Evolutionary conservation across 2,888 invertebrate species (phyloP), one percentile per base, ranked within the genome.

Genomic region (Corbicula japonica): DNA sequence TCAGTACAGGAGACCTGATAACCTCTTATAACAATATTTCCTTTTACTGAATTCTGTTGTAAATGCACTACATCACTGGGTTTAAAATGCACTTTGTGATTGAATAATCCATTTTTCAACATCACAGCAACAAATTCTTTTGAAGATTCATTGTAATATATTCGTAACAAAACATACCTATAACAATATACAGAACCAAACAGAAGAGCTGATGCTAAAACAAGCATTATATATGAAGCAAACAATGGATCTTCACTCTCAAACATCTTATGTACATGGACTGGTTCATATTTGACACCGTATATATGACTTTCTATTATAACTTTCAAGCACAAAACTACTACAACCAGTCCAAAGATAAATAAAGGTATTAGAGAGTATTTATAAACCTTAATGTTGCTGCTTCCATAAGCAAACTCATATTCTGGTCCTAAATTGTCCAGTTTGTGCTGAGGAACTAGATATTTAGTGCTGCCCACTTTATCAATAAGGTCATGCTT

Each of bases 61-160:
- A 54, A 10, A 12, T 15, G 18, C 10, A 23, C 26, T 30, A 66
- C 66, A n/a, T 66, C 66, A 15, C 41, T 26, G 1, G 52, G 54
- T 8, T 54, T 66, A 6, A 66, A 35, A 21, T 41, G 15, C 10
- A 66, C 21, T 38, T 66, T 54, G 12, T 30, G 23, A 3, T 35
- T 34, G 21, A 30, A 54, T 8, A 54, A 5, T 41, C 54, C 66
- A 41, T 66, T 41, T 21, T 54, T 66, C n/a, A 28, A 30, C n/a
- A 66, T 54, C 1, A 66, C 54, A 12, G 66, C 66, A 41, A 66
- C 35, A 54, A 54, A 66, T 26, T 66, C 54, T 38, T 66, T 66
- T 30, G 52, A 32, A 12, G 52, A 30, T 35, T 38, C 30, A 18
- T 54, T 66, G 21, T 54, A 66, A 38, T 66, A 66, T 5, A 66